These are phyloP conservation scores for Hypotaenidia okinawae DNA, from an alignment of 2,797 vertebrate genomes.

Conservation along the genomic window DNA sequence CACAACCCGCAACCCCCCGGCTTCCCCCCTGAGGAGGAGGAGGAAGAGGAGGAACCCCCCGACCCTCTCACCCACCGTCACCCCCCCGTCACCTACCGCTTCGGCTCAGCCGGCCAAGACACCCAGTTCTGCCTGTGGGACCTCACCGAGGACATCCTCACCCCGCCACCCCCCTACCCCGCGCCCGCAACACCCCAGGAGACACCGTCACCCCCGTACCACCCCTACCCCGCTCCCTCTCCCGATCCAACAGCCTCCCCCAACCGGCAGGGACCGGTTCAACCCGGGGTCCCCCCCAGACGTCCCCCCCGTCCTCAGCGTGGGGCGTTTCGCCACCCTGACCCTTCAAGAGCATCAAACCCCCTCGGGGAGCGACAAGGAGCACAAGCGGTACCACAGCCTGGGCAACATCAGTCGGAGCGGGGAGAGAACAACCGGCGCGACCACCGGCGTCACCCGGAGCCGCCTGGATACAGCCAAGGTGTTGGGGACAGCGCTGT, in stretches of 20 bases:
- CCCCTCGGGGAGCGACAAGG: not conserved
- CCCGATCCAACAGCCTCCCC: conserved; percentile 91
- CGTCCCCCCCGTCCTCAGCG: conserved; percentile 75
- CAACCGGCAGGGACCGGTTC: conserved; percentile 69
- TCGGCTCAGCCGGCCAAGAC: conserved; percentile 93
- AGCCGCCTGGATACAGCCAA: conserved; percentile 87
- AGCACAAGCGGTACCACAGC: conserved; percentile 93
- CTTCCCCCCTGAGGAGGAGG: conserved; percentile 75
- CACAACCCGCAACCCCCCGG: conserved; percentile 81
- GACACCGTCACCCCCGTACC: conserved; percentile 67
- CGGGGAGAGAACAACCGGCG: conserved; percentile 84
- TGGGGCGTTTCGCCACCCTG: conserved; percentile 89
- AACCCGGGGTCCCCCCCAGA: not conserved
- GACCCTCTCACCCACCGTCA: conserved; percentile 80
- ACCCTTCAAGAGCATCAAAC: conserved; percentile 84
- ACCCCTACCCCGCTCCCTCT: conserved; percentile 83
- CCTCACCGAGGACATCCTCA: conserved; percentile 89
- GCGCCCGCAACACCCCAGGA: conserved; percentile 83
- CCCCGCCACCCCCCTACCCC: conserved; percentile 85
- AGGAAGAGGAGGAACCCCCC: conserved; percentile 75
- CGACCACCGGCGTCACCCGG: conserved; percentile 65
- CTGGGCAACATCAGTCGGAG: conserved; percentile 91
- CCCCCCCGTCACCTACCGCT: conserved; percentile 85
- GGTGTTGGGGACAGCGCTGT: conserved; percentile 89
- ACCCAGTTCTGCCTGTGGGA: conserved; percentile 96